Evolutionary conservation across 2,797 vertebrate species (phyloP).

Genomic region (Mallotus villosus): DNA sequence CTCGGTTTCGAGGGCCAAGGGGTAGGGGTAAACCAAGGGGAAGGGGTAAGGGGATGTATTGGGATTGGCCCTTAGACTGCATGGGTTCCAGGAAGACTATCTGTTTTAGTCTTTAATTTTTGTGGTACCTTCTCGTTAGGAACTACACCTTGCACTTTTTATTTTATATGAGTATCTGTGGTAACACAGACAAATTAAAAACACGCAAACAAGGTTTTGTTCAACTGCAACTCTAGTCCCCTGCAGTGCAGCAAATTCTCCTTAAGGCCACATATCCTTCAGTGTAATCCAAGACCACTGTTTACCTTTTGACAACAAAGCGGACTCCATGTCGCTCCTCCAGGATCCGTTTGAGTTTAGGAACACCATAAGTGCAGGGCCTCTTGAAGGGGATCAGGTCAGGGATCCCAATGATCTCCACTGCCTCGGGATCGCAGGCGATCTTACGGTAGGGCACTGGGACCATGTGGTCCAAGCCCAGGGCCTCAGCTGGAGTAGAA

Average conservation of each 20-base stretch:
- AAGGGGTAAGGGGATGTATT: no score
- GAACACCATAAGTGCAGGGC: slow-evolving; percentile 95
- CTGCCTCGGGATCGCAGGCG: slow-evolving; percentile 93
- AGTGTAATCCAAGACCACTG: neutral
- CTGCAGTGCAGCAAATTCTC: no score
- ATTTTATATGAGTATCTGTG: no score
- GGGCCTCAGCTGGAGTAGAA: slow-evolving; percentile 84
- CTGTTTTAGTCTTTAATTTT: no score
- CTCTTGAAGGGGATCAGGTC: slow-evolving; percentile 99
- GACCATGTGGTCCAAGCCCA: slow-evolving; percentile 98
- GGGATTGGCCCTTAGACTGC: no score
- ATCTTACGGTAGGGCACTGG: slow-evolving; percentile 97
- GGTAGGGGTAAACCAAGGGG: no score
- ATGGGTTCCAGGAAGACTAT: no score
- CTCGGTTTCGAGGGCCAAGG: no score
- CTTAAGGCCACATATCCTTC: neutral
- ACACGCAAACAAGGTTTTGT: no score
- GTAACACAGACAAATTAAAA: no score
- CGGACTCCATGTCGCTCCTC: slow-evolving; percentile 94
- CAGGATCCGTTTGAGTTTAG: slow-evolving; percentile 96
- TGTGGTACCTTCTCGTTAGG: no score
- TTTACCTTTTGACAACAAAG: slow-evolving; percentile 92
- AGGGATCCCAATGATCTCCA: slow-evolving; percentile 95
- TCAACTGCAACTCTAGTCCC: neutral
- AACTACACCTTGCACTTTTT: no score